A percentile compares a stretch with the other conserved stretches of the same genome.
Conservation (phyloP, 2,888 invertebrate species). For the Endomychus coccineus region DNA sequence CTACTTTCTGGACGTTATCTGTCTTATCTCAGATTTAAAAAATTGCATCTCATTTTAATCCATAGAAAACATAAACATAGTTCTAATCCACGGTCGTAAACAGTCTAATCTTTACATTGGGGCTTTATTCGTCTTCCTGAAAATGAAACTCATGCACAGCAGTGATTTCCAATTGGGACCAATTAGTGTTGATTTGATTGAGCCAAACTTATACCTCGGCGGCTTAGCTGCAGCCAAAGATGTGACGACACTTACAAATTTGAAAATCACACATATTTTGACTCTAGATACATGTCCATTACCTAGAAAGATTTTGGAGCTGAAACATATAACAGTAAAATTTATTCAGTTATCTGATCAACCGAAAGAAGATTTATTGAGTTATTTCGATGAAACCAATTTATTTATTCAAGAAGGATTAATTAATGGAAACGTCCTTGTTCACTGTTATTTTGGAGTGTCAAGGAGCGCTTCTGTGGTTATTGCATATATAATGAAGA, state of each 20-base stretch:
- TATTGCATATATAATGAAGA: conserved; percentile 83
- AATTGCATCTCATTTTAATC: too few species aligned
- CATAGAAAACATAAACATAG: too few species aligned
- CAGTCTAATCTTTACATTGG: too few species aligned
- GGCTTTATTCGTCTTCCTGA: too few species aligned
- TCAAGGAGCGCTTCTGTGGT: conserved; percentile 85
- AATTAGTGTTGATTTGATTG: conserved; percentile 24
- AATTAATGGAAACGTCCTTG: conserved; percentile 61
- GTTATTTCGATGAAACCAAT: conserved; percentile 68
- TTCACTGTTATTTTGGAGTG: conserved; percentile 89
- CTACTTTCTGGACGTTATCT: too few species aligned
- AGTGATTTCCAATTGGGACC: conserved; percentile 7
- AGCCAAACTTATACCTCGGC: conserved; percentile 55
- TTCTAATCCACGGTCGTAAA: too few species aligned
- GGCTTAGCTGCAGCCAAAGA: conserved; percentile 76
- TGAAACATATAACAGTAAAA: conserved; percentile 60
- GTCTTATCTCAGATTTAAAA: too few species aligned
- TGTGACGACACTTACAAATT: conserved; percentile 55
- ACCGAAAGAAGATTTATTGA: conserved; percentile 76
- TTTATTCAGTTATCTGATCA: conserved; percentile 78
- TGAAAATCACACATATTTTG: conserved; percentile 67
- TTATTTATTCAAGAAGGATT: conserved; percentile 67
- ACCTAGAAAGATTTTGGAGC: conserved; percentile 63
- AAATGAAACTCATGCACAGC: conserved; percentile 1
- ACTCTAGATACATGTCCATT: conserved; percentile 81